These are phyloP conservation scores for Thereva nobilitata DNA, from an alignment of 2,888 invertebrate genomes.

Conservation along the genomic window DNA sequence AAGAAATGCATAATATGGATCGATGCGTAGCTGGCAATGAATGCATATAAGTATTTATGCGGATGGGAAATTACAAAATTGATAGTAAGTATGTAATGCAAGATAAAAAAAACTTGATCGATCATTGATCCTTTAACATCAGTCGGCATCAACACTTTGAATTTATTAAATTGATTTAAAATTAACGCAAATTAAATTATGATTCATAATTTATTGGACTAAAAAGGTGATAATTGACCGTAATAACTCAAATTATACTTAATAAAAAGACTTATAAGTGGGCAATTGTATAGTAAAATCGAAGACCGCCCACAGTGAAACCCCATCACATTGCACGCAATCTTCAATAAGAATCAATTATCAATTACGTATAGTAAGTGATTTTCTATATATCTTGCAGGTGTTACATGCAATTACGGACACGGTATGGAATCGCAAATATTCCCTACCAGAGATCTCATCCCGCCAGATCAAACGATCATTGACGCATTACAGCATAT, in stretches of 20 bases:
- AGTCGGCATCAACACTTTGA: no score
- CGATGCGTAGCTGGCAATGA: conserved; percentile 56
- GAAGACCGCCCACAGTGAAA: no score
- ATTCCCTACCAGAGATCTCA: conserved; percentile 5
- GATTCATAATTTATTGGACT: no score
- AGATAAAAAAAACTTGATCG: no score
- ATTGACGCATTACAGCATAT: not conserved
- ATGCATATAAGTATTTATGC: not conserved
- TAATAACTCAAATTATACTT: conserved; percentile 24
- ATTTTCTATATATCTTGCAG: conserved; percentile 22
- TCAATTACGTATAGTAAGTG: conserved; percentile 18
- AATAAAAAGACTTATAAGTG: conserved; percentile 21
- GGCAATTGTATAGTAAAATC: no score
- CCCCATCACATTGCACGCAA: no score
- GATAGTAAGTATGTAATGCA: no score
- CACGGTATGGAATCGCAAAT: conserved; percentile 28
- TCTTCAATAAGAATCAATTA: no score
- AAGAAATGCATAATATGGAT: conserved; percentile 84
- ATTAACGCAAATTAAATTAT: no score
- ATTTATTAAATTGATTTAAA: no score
- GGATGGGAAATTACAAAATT: not conserved
- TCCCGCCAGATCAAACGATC: conserved; percentile 1
- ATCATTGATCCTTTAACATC: no score
- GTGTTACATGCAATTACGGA: conserved; percentile 28
- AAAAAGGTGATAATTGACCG: conserved; percentile 21